Evolutionary conservation across 2,888 invertebrate genomes (phyloP).

Genomic region (Empis stercorea): DNA sequence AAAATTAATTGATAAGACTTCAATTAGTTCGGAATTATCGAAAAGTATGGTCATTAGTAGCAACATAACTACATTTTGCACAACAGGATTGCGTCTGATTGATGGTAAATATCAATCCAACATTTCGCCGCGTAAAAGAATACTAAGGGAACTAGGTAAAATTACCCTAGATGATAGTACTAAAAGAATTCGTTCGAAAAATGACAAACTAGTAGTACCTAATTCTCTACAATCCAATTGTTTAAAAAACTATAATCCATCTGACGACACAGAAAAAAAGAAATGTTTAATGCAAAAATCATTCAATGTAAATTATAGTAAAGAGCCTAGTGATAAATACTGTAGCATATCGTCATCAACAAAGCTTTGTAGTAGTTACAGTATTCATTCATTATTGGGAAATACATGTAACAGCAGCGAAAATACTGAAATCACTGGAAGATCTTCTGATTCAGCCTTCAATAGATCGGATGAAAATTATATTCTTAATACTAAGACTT

Average conservation of each 20-base stretch:
- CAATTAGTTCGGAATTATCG: constrained; percentile 24
- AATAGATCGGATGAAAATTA: neutral
- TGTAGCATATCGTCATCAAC: constrained; percentile 16
- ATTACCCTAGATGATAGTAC: constrained; percentile 51
- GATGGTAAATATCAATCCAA: constrained; percentile 27
- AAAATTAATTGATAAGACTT: constrained; percentile 31
- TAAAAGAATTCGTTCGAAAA: constrained; percentile 44
- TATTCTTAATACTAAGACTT: too few relatives aligned
- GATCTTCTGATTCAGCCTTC: neutral
- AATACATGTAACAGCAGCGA: constrained; percentile 12
- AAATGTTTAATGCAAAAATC: neutral
- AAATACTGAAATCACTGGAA: neutral
- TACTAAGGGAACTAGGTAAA: constrained; percentile 67
- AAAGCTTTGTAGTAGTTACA: constrained; percentile 59
- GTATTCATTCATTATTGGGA: constrained; percentile 71
- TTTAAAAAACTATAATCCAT: constrained; percentile 10
- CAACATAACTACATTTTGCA: constrained; percentile 19
- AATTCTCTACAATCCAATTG: constrained; percentile 13
- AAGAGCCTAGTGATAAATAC: neutral
- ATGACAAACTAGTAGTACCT: constrained; percentile 27
- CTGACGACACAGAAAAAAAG: constrained; percentile 1
- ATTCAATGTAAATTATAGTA: neutral
- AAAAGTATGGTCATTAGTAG: constrained; percentile 20
- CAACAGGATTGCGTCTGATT: constrained; percentile 21
- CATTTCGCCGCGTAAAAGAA: constrained; percentile 71